Percentiles rank a stretch among this genome's conserved stretches.
Conservation (phyloP, 2,888 invertebrate species). For the Pseudococcus viburni region DNA sequence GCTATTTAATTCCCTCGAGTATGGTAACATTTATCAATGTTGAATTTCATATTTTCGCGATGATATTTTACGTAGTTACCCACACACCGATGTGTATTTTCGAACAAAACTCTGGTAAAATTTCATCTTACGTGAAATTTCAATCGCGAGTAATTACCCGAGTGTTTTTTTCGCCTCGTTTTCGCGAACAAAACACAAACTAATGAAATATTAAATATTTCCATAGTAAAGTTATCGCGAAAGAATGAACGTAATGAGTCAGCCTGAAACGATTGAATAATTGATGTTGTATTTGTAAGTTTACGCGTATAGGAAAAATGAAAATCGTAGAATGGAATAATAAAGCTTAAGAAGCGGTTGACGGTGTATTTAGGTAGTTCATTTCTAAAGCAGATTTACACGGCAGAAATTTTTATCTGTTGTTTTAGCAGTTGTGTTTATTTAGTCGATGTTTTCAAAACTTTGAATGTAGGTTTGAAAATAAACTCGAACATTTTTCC, state of each 20-base stretch:
- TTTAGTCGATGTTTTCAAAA: not conserved
- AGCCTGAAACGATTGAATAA: constrained; percentile 24
- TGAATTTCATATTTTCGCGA: constrained; percentile 3
- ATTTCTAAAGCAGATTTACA: not conserved
- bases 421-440: not conserved
- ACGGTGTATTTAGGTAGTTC: not conserved
- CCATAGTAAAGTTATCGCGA: not conserved
- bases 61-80: not conserved
- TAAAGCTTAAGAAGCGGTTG: not conserved
- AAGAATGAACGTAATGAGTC: not conserved
- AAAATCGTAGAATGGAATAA: not conserved
- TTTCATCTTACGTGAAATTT: constrained; percentile 9
- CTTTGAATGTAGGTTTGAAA: not conserved
- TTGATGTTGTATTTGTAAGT: not conserved
- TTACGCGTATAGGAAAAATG: not conserved
- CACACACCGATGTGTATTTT: not conserved
- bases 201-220: constrained; percentile 21
- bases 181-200: not conserved
- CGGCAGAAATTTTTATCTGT: not conserved
- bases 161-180: not conserved
- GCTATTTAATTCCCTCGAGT: constrained; percentile 11
- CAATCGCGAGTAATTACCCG: not conserved
- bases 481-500: not conserved
- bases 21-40: constrained; percentile 38
- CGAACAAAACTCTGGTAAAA: constrained; percentile 3